phyloP scores from a whole-genome alignment of 2,113 vertebrate species.

The Lophochroa leadbeateri region DNA sequence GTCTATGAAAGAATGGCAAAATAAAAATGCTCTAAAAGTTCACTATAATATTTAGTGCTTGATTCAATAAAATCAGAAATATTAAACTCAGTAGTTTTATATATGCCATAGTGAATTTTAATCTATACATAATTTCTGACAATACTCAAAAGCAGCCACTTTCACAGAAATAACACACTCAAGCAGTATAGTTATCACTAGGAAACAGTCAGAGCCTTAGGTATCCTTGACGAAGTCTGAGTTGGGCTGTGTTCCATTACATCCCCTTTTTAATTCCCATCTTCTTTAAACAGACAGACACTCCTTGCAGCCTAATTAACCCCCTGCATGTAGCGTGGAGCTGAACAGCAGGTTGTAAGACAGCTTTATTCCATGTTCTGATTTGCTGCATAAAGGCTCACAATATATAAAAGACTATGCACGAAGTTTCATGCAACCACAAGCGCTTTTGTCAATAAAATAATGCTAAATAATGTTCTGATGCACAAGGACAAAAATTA shows the following conservation, averaged over 20 bases:
- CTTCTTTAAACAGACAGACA: conserved; percentile 11
- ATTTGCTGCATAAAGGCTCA: not conserved
- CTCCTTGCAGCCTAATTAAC: conserved; percentile 47
- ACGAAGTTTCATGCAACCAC: not conserved
- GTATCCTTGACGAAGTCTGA: not conserved
- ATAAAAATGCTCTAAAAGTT: not conserved
- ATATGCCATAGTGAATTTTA: not conserved
- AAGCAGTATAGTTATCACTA: not conserved
- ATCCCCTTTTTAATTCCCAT: not conserved
- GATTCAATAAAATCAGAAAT: not conserved
- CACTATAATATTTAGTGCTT: not conserved
- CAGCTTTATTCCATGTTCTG: not conserved
- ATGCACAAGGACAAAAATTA: conserved; percentile 19
- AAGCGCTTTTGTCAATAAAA: not conserved
- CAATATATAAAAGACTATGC: not conserved
- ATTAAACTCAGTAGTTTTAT: not conserved
- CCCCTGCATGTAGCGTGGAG: not conserved
- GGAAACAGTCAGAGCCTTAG: not conserved
- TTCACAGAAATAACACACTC: not conserved
- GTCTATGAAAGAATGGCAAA: not conserved
- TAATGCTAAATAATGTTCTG: conserved; percentile 9
- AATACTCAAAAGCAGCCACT: not conserved
- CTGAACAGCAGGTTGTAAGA: not conserved
- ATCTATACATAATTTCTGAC: not conserved
- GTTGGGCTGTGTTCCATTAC: not conserved